A percentile compares a stretch with the other conserved stretches of the same genome.
Evolutionary conservation across 1,140 invertebrate species (phyloP).

Genomic region (Brachionus rubens): DNA sequence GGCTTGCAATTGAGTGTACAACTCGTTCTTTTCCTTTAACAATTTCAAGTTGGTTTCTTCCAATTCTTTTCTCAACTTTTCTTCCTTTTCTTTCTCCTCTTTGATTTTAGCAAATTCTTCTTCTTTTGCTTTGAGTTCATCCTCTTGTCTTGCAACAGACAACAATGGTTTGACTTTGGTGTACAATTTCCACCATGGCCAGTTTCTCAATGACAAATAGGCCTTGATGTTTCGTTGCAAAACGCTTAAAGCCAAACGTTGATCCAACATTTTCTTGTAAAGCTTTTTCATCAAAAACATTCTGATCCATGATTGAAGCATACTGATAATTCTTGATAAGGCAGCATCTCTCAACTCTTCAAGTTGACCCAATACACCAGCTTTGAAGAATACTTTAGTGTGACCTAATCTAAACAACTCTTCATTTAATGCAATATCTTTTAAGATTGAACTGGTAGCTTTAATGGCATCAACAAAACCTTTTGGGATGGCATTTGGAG

Average conservation of each 20-base stretch:
- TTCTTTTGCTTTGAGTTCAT: constrained; percentile 94
- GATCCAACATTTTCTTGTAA: constrained; percentile 95
- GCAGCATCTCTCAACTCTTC: constrained; percentile 99
- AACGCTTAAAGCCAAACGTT: constrained; percentile 91
- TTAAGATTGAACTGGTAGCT: constrained; percentile 74
- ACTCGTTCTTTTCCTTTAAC: constrained; percentile 79
- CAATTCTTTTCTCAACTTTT: constrained; percentile 91
- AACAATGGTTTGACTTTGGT: constrained; percentile 94
- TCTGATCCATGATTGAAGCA: constrained; percentile 93
- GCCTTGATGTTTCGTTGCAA: constrained; percentile 98
- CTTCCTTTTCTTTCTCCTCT: constrained; percentile 86
- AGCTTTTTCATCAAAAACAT: constrained; percentile 77
- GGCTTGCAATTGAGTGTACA: constrained; percentile 79
- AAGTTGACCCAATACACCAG: constrained; percentile 98
- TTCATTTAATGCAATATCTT: constrained; percentile 71
- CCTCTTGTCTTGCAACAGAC: constrained; percentile 94
- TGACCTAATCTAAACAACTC: constrained; percentile 89
- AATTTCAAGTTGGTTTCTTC: constrained; percentile 83
- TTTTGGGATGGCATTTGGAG: constrained; percentile 74
- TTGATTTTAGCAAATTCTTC: constrained; percentile 90
- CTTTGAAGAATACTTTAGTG: constrained; percentile 99
- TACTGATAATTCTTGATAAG: constrained; percentile 92
- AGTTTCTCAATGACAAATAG: constrained; percentile 94
- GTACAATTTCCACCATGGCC: constrained; percentile 99
- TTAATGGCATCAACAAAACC: constrained; percentile 75